Base-by-base conservation (phyloP, 2,113 vertebrate species). In the Tauraco erythrolophus region DNA sequence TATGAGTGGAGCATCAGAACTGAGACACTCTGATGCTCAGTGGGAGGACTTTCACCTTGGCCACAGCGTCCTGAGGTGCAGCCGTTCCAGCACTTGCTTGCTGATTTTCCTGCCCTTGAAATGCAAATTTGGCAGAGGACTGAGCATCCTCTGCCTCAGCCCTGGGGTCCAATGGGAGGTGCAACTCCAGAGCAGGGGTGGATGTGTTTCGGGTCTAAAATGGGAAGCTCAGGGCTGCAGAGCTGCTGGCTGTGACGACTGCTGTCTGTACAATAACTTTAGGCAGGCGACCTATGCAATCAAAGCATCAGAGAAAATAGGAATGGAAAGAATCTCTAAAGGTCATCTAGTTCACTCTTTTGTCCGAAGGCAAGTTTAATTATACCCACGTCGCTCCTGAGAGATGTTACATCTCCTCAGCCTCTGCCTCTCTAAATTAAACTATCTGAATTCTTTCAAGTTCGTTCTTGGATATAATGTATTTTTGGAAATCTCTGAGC, bases 361-460 rank as follows among this genome's bases (percentile, higher is more conserved):
- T 91, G 84, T 94, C 93, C 2, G 0, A 87, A 89, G 87, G 39
- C 77, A 5, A 96, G 94, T 89, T 95, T 97, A 97, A 94, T 97
- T 94, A 95, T 82, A 76, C 43, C 61, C 80, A n/a, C 3, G 3
- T 45, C 4, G 5, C 68, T 82, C 84, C 72, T 71, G 51, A 71
- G 91, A 91, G 69, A 89, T 37, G 24, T 87, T 75, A 53, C 65
- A 46, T 82, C 51, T 92, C 27, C 56, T 94, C 5, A 18, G 66
- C 54, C 41, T 83, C 64, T 95, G 83, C 54, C 37, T 89, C 64
- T 84, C 84, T 75, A 75, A 87, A 96, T 96, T 81, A 92, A 92
- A 53, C 75, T 22, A 28, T 88, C 65, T 54, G 25, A 93, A 50
- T 79, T 64, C 69, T 89, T 96, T 93, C 70, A 87, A 91, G 35